Percentiles rank a stretch among this genome's conserved stretches.
phyloP scores from a whole-genome alignment of 2,113 vertebrate species.

The Psilopogon haemacephalus region DNA sequence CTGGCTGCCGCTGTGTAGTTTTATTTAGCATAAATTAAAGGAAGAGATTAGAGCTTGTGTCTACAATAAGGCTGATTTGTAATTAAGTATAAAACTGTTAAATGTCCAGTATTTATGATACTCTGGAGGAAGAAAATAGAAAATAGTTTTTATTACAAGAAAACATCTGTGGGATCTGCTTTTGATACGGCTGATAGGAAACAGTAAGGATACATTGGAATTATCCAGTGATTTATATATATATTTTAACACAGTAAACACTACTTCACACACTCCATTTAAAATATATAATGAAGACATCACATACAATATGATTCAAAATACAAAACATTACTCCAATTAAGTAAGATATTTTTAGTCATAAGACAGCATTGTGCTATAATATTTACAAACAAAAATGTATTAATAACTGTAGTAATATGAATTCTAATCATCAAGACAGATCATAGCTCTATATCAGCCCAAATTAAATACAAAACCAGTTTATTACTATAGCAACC shows the following conservation, averaged over 20 bases:
- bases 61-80: conserved; percentile 17
- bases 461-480: background rate
- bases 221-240: background rate
- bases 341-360: background rate
- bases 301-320: background rate
- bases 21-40: conserved; percentile 37
- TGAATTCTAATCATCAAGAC: background rate
- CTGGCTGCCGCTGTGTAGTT: background rate
- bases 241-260: background rate
- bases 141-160: background rate
- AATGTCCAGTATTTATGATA: background rate
- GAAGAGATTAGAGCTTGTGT: conserved; percentile 20
- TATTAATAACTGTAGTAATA: background rate
- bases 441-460: background rate
- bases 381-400: background rate
- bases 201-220: background rate
- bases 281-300: background rate
- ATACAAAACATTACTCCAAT: background rate
- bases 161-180: background rate
- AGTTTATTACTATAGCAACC: conserved; percentile 21
- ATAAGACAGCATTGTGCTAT: background rate
- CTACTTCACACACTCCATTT: background rate
- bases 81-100: conserved; percentile 3
- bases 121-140: background rate
- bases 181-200: background rate